A percentile compares a stretch with the other conserved stretches of the same genome.
These are phyloP conservation scores for Pristionchus entomophagus DNA, from an alignment of 2,888 invertebrate species.

Conservation along the genomic window DNA sequence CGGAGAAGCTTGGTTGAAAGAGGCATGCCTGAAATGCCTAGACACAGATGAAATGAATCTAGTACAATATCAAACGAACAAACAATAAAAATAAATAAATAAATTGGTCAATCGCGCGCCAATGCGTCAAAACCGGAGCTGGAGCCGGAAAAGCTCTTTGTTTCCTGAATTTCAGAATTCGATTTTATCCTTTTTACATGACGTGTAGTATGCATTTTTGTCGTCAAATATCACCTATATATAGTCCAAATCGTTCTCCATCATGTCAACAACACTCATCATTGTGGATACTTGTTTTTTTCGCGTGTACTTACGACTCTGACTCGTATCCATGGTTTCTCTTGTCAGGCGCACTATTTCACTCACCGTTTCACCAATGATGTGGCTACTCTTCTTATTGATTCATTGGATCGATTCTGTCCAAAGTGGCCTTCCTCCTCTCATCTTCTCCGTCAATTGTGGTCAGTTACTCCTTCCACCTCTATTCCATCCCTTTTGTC, in stretches of 20 bases:
- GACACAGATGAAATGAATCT: no score
- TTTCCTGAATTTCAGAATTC: no score
- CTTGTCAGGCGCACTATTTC: background rate
- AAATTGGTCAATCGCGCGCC: no score
- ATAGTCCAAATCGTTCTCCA: background rate
- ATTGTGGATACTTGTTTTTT: background rate
- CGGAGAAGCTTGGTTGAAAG: no score
- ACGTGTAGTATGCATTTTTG: background rate
- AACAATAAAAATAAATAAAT: no score
- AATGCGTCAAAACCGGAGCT: no score
- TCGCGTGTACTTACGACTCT: background rate
- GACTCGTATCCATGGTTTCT: slow-evolving; percentile 24
- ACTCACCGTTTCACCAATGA: background rate
- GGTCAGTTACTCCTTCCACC: background rate
- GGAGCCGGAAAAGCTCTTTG: no score
- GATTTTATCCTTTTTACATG: no score
- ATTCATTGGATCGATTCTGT: background rate
- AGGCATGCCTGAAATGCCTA: no score
- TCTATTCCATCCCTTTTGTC: background rate
- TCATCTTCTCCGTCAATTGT: slow-evolving; percentile 46
- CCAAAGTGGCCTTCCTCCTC: slow-evolving; percentile 12
- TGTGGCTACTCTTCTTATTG: slow-evolving; percentile 8
- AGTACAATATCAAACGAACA: no score
- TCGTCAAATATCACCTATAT: background rate
- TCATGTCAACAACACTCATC: background rate